phyloP scores from a whole-genome alignment of 92 coral and sea anemone genomes.

The Palythoa heliodiscus region DNA sequence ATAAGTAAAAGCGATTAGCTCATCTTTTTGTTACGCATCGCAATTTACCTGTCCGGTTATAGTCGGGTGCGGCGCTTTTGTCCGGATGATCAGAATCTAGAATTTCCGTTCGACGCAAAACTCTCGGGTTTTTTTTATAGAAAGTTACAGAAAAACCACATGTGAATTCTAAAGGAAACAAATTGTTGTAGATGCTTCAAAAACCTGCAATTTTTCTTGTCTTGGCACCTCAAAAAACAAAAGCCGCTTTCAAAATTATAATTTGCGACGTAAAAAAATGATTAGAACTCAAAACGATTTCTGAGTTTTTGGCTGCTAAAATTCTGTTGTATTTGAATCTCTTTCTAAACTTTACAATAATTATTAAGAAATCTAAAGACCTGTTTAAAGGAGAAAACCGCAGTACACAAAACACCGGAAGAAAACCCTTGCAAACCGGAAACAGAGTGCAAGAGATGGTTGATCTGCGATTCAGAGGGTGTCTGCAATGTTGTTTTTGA shows the following conservation, averaged over 20 bases:
- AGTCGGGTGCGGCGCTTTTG: conserved; percentile 16
- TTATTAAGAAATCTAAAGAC: conserved; percentile 7
- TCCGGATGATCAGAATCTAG: conserved; percentile 53
- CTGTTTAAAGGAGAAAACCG: conserved; percentile 15
- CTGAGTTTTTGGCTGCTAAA: background rate
- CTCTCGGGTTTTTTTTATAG: conserved; percentile 25
- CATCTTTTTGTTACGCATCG: conserved; percentile 24
- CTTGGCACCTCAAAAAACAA: conserved; percentile 49
- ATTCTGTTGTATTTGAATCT: background rate
- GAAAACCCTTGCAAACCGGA: conserved; percentile 71
- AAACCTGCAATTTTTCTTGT: conserved; percentile 38
- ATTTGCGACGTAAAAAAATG: conserved; percentile 49
- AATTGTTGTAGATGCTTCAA: background rate
- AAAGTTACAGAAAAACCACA: conserved; percentile 53
- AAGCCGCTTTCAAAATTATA: conserved; percentile 59
- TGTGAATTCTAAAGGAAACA: conserved; percentile 7
- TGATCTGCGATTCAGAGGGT: background rate
- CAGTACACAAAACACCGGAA: conserved; percentile 66
- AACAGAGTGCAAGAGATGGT: conserved; percentile 36
- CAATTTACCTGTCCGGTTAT: conserved; percentile 56
- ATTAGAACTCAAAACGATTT: conserved; percentile 1
- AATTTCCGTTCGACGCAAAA: conserved; percentile 50
- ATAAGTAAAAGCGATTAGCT: conserved; percentile 53
- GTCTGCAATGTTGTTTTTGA: background rate
- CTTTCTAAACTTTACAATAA: conserved; percentile 3